phyloP scores from a whole-genome alignment of 1,140 invertebrate species.

The Meteorus sp. region DNA sequence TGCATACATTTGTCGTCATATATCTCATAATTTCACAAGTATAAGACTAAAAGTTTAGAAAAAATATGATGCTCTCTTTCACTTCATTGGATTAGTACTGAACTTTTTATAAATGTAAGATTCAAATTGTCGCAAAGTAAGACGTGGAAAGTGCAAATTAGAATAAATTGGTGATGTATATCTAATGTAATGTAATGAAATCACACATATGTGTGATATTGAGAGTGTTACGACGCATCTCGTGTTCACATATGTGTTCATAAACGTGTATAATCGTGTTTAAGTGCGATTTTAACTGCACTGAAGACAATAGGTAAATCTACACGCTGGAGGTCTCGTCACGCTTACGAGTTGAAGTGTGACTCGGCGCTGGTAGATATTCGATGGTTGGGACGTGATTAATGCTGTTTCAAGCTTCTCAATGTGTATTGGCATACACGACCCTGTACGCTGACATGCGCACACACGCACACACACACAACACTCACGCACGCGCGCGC shows the following conservation, averaged over 20 bases:
- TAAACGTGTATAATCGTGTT: neutral
- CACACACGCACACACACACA: too few relatives aligned
- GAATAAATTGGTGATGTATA: too few relatives aligned
- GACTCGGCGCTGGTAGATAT: constrained; percentile 14
- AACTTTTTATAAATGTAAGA: neutral
- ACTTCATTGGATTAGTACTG: neutral
- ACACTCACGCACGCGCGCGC: too few relatives aligned
- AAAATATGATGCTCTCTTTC: neutral
- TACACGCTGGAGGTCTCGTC: constrained; percentile 23
- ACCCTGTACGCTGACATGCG: neutral
- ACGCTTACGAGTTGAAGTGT: constrained; percentile 18
- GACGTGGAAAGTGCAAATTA: too few relatives aligned
- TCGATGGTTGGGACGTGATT: constrained; percentile 21
- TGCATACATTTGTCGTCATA: too few relatives aligned
- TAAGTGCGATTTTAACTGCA: neutral
- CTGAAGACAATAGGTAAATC: constrained; percentile 24
- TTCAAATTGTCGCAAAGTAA: too few relatives aligned
- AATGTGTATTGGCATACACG: neutral
- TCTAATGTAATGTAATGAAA: neutral
- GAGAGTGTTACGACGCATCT: too few relatives aligned
- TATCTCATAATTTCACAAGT: neutral
- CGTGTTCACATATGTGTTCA: neutral
- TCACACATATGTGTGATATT: too few relatives aligned
- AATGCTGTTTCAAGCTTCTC: constrained; percentile 11
- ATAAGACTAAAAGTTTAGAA: too few relatives aligned